phyloP scores from a whole-genome alignment of 1,140 invertebrate species.

The Pissodes strobi region DNA sequence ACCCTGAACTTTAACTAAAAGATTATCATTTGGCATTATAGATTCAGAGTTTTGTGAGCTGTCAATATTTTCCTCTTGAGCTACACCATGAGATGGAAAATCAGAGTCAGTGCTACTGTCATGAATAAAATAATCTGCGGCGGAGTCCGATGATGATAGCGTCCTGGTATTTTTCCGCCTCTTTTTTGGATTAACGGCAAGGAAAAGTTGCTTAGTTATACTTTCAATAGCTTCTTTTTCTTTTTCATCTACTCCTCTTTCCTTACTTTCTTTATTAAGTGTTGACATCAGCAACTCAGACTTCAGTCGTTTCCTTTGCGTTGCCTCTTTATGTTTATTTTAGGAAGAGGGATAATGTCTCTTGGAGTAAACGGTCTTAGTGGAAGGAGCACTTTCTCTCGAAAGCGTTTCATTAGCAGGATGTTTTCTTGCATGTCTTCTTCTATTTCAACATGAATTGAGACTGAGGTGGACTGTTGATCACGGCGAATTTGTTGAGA shows the following conservation, averaged over 20 bases:
- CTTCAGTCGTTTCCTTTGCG: too few relatives aligned
- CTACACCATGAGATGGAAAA: neutral
- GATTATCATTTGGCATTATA: neutral
- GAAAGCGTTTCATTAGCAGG: too few relatives aligned
- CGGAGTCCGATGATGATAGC: too few relatives aligned
- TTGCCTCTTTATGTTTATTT: too few relatives aligned
- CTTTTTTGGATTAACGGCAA: neutral
- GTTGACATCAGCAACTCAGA: neutral
- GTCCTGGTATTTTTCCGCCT: neutral
- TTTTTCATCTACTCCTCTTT: neutral
- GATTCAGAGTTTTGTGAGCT: neutral
- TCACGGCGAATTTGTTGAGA: too few relatives aligned
- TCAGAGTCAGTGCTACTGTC: neutral
- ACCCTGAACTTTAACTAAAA: neutral
- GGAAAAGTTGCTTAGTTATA: neutral
- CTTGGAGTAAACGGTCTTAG: too few relatives aligned
- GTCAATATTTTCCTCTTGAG: neutral
- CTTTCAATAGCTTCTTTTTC: neutral
- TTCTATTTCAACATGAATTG: too few relatives aligned
- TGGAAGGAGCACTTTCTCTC: too few relatives aligned
- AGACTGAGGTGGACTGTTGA: too few relatives aligned
- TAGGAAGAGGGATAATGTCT: too few relatives aligned
- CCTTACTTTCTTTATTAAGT: neutral
- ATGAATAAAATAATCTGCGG: neutral
- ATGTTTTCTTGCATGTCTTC: too few relatives aligned